phyloP scores from a whole-genome alignment of 2,888 invertebrate genomes.

The Isoperla grammatica region DNA sequence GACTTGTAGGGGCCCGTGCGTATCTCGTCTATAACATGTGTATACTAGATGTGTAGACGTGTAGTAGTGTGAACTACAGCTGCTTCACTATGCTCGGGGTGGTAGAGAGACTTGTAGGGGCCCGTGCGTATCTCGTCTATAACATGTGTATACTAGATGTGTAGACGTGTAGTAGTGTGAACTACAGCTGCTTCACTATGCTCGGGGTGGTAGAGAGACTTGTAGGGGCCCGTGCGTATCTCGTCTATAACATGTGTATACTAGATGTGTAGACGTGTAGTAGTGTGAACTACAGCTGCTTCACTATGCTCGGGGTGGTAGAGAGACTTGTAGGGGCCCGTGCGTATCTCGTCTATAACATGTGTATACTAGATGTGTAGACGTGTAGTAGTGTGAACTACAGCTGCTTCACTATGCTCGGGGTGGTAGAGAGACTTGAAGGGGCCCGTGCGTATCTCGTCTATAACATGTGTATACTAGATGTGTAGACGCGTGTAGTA shows the following conservation, averaged over 20 bases:
- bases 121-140: conserved; percentile 43
- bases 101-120: conserved; percentile 46
- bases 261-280: neutral
- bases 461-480: conserved; percentile 26
- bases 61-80: too few relatives aligned
- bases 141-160: conserved; percentile 8
- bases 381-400: neutral
- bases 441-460: conserved; percentile 24
- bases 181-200: too few relatives aligned
- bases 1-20: conserved; percentile 45
- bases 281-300: neutral
- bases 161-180: too few relatives aligned
- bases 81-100: conserved; percentile 54
- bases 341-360: conserved; percentile 31
- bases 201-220: conserved; percentile 49
- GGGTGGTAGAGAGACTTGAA: conserved; percentile 49
- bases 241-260: conserved; percentile 32
- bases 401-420: conserved; percentile 40
- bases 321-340: conserved; percentile 40
- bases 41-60: too few relatives aligned
- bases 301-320: conserved; percentile 49
- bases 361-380: neutral
- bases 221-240: conserved; percentile 35
- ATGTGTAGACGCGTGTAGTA: neutral
- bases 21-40: conserved; percentile 38